phyloP scores from a whole-genome alignment of 1,140 invertebrate species.

The Rhyacophila brunnea region DNA sequence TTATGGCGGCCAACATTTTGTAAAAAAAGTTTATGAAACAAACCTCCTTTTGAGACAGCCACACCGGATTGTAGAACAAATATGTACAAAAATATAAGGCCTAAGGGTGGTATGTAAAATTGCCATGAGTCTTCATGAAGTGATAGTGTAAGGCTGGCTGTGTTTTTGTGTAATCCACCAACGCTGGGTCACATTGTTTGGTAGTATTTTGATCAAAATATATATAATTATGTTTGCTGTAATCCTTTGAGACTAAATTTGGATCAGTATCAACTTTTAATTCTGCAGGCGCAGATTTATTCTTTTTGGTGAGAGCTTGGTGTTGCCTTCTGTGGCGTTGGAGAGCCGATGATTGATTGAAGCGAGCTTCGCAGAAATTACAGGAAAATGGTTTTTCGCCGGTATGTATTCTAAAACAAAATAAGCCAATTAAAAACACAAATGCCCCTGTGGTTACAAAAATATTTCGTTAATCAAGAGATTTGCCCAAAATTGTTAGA shows the following conservation, averaged over 20 bases:
- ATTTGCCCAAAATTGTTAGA: no score
- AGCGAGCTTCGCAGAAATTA: constrained; percentile 8
- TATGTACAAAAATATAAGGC: no score
- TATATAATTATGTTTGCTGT: not conserved
- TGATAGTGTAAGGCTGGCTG: constrained; percentile 3
- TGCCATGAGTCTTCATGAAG: constrained; percentile 3
- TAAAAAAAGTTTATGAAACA: no score
- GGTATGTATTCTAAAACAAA: constrained; percentile 17
- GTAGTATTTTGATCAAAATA: not conserved
- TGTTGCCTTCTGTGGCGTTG: constrained; percentile 22
- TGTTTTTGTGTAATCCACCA: constrained; percentile 5
- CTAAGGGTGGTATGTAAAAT: not conserved
- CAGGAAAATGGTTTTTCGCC: constrained; percentile 22
- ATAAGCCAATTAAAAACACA: no score
- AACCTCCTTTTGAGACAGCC: no score
- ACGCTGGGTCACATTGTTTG: constrained; percentile 2
- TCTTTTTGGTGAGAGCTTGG: constrained; percentile 5
- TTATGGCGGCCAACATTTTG: no score
- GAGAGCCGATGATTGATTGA: constrained; percentile 19
- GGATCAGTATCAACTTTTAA: not conserved
- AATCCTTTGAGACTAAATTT: not conserved
- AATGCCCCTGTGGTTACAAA: no score
- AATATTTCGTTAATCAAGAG: no score
- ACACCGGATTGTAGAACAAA: no score
- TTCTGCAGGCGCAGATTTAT: not conserved